Evolutionary conservation across 2,888 invertebrate genomes (phyloP).

Genomic region (Lasioglossum pauxillum): DNA sequence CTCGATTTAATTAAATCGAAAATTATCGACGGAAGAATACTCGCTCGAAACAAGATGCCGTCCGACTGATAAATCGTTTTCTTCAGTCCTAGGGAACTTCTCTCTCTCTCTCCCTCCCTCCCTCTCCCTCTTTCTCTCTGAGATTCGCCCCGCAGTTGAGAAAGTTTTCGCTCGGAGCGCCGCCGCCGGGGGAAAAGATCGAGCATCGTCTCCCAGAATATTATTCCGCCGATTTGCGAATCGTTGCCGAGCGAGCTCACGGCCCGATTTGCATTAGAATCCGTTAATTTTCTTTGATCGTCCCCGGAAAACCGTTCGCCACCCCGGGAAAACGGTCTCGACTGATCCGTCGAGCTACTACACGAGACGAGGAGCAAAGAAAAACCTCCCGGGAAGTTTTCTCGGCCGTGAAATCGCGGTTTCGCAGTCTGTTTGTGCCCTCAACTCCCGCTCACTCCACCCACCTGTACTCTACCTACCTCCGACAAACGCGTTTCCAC

Average conservation of each 20-base stretch:
- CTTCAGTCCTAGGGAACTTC: not conserved
- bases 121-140: too few relatives aligned
- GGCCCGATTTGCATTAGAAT: not conserved
- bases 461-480: not conserved
- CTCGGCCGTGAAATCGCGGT: constrained; percentile 42
- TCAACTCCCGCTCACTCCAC: not conserved
- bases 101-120: too few relatives aligned
- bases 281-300: constrained; percentile 4
- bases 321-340: not conserved
- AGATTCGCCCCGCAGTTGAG: not conserved
- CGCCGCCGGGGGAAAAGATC: not conserved
- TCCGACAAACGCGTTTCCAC: constrained; percentile 22
- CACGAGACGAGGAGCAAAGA: not conserved
- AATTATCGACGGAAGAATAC: constrained; percentile 26
- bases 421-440: constrained; percentile 19
- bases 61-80: not conserved
- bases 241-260: not conserved
- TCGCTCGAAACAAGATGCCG: constrained; percentile 30
- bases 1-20: constrained; percentile 52
- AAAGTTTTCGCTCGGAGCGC: not conserved
- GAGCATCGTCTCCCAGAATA: not conserved
- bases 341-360: not conserved
- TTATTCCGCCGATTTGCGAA: not conserved
- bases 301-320: not conserved
- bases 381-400: constrained; percentile 28